These are phyloP conservation scores for Ceramica pisi DNA, from an alignment of 2,888 invertebrate species.

Conservation along the genomic window DNA sequence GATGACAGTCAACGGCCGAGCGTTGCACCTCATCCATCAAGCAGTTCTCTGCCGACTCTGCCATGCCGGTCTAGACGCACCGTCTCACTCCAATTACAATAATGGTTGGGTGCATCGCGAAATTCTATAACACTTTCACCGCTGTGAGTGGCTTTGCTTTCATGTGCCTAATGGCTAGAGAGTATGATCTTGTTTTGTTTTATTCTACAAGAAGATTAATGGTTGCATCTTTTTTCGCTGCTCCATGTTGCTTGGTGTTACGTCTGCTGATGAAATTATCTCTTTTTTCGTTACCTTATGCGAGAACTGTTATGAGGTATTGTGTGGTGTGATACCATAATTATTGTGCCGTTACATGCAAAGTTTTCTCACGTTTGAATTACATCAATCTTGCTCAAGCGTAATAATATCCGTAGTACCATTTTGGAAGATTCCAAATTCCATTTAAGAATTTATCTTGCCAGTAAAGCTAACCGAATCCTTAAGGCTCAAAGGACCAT, in stretches of 20 bases:
- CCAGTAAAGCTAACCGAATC: conserved; percentile 8
- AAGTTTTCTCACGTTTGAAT: conserved; percentile 38
- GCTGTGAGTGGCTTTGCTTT: conserved; percentile 80
- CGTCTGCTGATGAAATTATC: conserved; percentile 58
- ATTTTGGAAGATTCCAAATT: conserved; percentile 14
- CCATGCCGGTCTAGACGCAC: conserved; percentile 67
- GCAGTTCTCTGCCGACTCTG: conserved; percentile 42
- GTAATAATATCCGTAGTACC: conserved; percentile 15
- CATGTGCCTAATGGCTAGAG: conserved; percentile 75
- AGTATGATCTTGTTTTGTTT: conserved; percentile 61
- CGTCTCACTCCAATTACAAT: conserved; percentile 85
- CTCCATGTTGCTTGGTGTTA: conserved; percentile 51
- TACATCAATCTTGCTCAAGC: conserved; percentile 4
- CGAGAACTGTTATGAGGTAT: conserved; percentile 46
- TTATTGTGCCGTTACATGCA: conserved; percentile 39
- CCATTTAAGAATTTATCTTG: background rate
- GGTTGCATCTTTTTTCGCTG: conserved; percentile 54
- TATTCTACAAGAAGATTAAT: conserved; percentile 60
- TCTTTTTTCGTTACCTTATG: conserved; percentile 45
- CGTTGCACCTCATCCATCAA: conserved; percentile 57
- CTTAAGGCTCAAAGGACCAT: conserved; percentile 11
- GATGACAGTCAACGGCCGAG: conserved; percentile 51
- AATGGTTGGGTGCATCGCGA: conserved; percentile 81
- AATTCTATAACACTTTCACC: conserved; percentile 87
- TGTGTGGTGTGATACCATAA: conserved; percentile 42